phyloP scores from a whole-genome alignment of 1,140 invertebrate species.

The Halictus rubicundus region DNA sequence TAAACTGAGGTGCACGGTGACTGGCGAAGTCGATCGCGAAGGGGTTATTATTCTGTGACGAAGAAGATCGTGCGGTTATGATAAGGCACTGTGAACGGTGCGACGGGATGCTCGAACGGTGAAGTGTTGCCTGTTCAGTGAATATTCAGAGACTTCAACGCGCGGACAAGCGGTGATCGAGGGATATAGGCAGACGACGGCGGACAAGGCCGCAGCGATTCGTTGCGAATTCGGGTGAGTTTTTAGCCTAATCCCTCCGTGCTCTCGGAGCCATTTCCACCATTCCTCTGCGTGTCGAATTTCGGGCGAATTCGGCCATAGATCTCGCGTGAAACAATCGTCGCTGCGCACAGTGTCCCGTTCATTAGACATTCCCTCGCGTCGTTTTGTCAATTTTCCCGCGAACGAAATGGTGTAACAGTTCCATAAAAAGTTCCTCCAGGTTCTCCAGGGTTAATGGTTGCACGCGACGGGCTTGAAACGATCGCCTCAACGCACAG shows the following conservation, averaged over 20 bases:
- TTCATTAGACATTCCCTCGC: too few species aligned
- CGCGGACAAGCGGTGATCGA: slow-evolving; percentile 55
- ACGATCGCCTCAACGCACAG: too few species aligned
- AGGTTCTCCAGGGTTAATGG: too few species aligned
- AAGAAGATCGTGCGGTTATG: slow-evolving; percentile 51
- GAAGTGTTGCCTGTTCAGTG: slow-evolving; percentile 69
- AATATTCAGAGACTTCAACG: slow-evolving; percentile 72
- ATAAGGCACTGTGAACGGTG: slow-evolving; percentile 56
- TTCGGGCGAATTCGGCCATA: too few species aligned
- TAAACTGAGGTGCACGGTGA: not conserved
- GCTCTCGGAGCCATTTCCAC: too few species aligned
- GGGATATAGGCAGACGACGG: slow-evolving; percentile 59
- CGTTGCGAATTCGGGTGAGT: slow-evolving; percentile 62
- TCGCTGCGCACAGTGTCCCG: not conserved
- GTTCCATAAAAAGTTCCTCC: too few species aligned
- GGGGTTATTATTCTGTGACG: slow-evolving; percentile 47
- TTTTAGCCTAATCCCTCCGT: not conserved
- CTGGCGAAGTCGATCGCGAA: not conserved
- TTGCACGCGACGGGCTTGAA: too few species aligned
- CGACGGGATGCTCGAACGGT: slow-evolving; percentile 56
- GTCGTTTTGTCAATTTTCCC: not conserved
- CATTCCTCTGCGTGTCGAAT: too few species aligned
- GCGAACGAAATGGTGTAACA: too few species aligned
- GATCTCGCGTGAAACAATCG: too few species aligned
- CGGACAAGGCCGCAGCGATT: slow-evolving; percentile 51